phyloP scores from a whole-genome alignment of 2,888 invertebrate species.

The Eupithecia subumbrata region DNA sequence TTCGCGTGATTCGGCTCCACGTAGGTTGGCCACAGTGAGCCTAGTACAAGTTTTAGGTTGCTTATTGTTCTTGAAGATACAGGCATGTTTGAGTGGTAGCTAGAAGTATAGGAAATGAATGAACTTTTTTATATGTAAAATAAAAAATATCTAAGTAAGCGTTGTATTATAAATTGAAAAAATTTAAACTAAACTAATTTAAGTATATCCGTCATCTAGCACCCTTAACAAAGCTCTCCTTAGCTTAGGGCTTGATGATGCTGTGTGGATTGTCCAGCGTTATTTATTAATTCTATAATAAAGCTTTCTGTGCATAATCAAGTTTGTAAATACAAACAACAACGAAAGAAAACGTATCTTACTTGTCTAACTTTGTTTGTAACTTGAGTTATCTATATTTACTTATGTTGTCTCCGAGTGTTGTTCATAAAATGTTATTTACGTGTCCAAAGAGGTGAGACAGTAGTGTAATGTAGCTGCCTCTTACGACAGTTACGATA shows the following conservation, averaged over 20 bases:
- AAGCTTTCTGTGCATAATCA: neutral
- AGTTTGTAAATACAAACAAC: neutral
- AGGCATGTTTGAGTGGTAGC: conserved; percentile 88
- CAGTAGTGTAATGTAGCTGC: no score
- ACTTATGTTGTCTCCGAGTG: neutral
- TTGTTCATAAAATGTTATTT: neutral
- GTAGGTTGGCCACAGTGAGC: conserved; percentile 79
- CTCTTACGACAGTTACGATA: no score
- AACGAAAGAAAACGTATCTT: no score
- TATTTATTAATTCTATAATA: neutral
- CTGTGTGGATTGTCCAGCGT: no score
- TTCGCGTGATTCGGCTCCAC: conserved; percentile 71
- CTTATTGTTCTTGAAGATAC: conserved; percentile 64
- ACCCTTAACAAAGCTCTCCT: no score
- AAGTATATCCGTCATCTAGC: no score
- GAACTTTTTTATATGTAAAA: neutral
- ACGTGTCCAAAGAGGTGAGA: neutral
- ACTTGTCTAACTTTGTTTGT: neutral
- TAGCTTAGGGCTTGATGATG: no score
- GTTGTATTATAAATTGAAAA: no score
- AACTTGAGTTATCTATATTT: neutral
- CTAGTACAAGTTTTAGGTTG: conserved; percentile 70
- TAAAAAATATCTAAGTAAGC: no score
- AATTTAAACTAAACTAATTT: no score
- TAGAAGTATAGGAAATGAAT: conserved; percentile 49